Evolutionary conservation across 2,113 vertebrate genomes (phyloP).

Genomic region (Propithecus coquereli): DNA sequence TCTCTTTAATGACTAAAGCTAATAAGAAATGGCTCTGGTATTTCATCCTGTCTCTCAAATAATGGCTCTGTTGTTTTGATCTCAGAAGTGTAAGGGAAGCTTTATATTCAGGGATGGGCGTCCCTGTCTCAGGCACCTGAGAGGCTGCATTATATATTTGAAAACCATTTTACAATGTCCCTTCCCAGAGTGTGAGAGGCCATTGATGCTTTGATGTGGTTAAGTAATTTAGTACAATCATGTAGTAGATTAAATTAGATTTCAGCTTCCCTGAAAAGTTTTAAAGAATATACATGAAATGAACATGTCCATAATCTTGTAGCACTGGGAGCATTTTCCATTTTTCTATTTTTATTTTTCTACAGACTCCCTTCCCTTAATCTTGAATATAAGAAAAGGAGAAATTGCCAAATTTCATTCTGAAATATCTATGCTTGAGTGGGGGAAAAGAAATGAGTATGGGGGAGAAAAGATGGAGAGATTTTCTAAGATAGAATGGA

Average conservation of each 20-base stretch:
- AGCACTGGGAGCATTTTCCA: not conserved
- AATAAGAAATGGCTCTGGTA: constrained; percentile 85
- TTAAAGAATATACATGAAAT: constrained; percentile 38
- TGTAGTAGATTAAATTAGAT: constrained; percentile 81
- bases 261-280: constrained; percentile 70
- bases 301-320: not conserved
- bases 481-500: not conserved
- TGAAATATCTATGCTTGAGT: not conserved
- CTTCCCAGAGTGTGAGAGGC: constrained; percentile 68
- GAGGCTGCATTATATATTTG: constrained; percentile 83
- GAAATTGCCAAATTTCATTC: not conserved
- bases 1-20: constrained; percentile 82
- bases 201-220: constrained; percentile 80
- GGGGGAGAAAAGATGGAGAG: not conserved
- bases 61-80: constrained; percentile 89
- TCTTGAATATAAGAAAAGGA: not conserved
- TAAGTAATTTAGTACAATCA: constrained; percentile 80
- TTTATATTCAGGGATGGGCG: constrained; percentile 77
- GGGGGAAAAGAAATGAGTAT: not conserved
- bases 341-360: constrained; percentile 41
- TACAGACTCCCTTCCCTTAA: not conserved
- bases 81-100: constrained; percentile 82
- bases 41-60: constrained; percentile 81
- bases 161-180: constrained; percentile 82
- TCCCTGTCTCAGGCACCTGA: constrained; percentile 83